Evolutionary conservation across 1,140 invertebrate genomes (phyloP).

Genomic region (Drosophila athabasca): DNA sequence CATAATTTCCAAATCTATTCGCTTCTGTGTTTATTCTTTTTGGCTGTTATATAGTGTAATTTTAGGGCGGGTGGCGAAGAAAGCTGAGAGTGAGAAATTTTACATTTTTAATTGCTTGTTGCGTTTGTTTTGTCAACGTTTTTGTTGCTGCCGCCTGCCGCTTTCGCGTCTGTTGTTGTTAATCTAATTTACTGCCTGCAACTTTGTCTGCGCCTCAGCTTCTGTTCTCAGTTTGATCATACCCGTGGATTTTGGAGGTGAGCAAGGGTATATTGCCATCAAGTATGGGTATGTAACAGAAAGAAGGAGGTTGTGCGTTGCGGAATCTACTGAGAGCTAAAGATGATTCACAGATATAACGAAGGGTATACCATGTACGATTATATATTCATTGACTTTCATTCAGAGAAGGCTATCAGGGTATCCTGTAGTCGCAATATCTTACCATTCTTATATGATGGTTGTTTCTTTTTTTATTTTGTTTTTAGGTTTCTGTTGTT

Average conservation of each 20-base stretch:
- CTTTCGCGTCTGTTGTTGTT: conserved; percentile 30
- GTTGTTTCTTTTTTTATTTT: conserved; percentile 27
- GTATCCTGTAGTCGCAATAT: too few species aligned
- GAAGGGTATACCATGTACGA: too few species aligned
- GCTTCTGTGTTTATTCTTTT: too few species aligned
- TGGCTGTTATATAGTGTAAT: not conserved
- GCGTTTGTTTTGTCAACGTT: conserved; percentile 73
- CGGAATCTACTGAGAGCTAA: too few species aligned
- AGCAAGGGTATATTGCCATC: too few species aligned
- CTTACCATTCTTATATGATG: conserved; percentile 1
- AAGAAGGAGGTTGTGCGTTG: too few species aligned
- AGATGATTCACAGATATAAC: too few species aligned
- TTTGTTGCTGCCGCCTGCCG: conserved; percentile 38
- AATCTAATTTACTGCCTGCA: conserved; percentile 81
- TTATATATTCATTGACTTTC: too few species aligned
- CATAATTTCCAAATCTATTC: too few species aligned
- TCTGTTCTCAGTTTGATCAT: conserved; percentile 33
- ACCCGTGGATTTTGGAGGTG: too few species aligned
- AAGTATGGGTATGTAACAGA: too few species aligned
- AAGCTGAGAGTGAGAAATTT: conserved; percentile 50
- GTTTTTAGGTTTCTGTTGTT: not conserved
- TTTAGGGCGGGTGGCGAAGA: conserved; percentile 21
- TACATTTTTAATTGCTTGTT: conserved; percentile 80
- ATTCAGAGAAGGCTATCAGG: too few species aligned
- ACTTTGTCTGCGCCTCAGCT: conserved; percentile 62